A percentile compares a stretch with the other conserved stretches of the same genome.
Evolutionary conservation across 2,797 vertebrate genomes (phyloP).

Genomic region (Hippoglossus hippoglossus): DNA sequence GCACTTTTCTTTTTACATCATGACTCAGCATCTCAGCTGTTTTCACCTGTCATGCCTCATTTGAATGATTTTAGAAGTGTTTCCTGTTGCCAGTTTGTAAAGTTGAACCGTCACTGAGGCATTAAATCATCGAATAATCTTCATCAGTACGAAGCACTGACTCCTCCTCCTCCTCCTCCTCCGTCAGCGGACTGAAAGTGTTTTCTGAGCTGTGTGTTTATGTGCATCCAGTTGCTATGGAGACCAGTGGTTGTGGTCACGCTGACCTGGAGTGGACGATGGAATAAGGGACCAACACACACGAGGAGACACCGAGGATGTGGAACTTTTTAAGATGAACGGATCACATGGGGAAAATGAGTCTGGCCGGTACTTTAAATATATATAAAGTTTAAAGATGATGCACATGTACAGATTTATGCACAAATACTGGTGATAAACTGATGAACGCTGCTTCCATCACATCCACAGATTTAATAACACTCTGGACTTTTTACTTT

Average conservation of each 20-base stretch:
- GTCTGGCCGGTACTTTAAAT: not conserved
- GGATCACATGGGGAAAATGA: not conserved
- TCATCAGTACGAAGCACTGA: not conserved
- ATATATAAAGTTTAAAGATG: not conserved
- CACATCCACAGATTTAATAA: not conserved
- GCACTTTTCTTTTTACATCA: too few species aligned
- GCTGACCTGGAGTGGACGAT: not conserved
- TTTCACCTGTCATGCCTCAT: too few species aligned
- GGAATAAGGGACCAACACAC: constrained; percentile 29
- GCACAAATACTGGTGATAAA: not conserved
- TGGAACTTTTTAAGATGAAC: not conserved
- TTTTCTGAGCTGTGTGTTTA: not conserved
- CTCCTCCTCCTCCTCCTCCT: too few species aligned
- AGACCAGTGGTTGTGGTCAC: constrained; percentile 4
- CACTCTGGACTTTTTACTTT: not conserved
- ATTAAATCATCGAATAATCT: not conserved
- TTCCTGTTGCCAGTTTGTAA: not conserved
- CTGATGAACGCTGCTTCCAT: not conserved
- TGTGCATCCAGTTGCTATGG: constrained; percentile 26
- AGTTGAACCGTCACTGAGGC: not conserved
- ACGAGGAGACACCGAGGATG: not conserved
- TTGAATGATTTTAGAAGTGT: too few species aligned
- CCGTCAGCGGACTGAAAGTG: not conserved
- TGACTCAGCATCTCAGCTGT: too few species aligned
- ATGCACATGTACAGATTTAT: not conserved